A percentile compares a stretch with the other conserved stretches of the same genome.
Evolutionary conservation across 2,888 invertebrate species (phyloP).

Genomic region (Tipula lateralis): DNA sequence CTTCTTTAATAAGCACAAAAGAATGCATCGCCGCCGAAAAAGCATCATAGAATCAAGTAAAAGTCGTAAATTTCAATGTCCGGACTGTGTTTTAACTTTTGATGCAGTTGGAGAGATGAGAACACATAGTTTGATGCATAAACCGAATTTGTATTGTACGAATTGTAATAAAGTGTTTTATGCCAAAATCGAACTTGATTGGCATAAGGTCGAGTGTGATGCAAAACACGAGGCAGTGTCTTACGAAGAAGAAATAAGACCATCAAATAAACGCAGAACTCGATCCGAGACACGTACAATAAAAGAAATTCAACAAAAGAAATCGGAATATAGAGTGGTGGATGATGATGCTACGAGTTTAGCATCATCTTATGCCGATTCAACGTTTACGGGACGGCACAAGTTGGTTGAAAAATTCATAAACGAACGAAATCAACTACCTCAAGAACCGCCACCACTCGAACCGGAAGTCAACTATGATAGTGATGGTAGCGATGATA

Average conservation of each 20-base stretch:
- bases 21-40: background rate
- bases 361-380: background rate
- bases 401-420: background rate
- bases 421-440: background rate
- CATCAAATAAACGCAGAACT: background rate
- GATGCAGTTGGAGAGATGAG: background rate
- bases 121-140: background rate
- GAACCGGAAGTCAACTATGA: background rate
- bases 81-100: background rate
- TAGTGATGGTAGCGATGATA: background rate
- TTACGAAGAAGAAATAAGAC: background rate
- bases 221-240: background rate
- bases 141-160: background rate
- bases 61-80: background rate
- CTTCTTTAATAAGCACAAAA: background rate
- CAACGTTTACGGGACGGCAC: background rate
- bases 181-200: background rate
- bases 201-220: background rate
- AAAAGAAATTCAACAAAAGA: background rate
- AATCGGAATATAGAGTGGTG: background rate
- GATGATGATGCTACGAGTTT: background rate
- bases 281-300: background rate
- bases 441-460: background rate
- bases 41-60: background rate
- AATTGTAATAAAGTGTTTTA: conserved; percentile 9